Conservation (phyloP, 2,113 vertebrate species). For the Callospermophilus lateralis region DNA sequence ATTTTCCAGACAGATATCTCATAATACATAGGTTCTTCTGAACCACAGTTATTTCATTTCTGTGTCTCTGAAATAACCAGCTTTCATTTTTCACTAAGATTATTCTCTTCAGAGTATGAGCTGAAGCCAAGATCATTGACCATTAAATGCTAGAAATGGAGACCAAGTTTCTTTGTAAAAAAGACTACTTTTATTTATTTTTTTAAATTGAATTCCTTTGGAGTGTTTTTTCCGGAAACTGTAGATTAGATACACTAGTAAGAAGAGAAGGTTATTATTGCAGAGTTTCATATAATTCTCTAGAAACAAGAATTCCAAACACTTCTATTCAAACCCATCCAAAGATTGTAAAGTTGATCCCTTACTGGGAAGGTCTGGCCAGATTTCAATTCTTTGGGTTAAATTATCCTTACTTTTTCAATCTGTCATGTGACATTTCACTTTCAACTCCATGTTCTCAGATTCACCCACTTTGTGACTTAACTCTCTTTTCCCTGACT, state of each 20-base stretch:
- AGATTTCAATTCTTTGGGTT: not conserved
- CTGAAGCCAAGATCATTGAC: not conserved
- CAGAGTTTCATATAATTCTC: conserved; percentile 8
- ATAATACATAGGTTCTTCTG: not conserved
- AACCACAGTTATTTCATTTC: not conserved
- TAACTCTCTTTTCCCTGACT: not conserved
- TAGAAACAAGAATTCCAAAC: not conserved
- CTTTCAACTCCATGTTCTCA: not conserved
- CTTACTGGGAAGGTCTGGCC: not conserved
- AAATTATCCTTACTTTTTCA: not conserved
- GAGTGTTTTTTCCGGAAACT: not conserved
- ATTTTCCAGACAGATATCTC: not conserved
- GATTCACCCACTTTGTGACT: not conserved
- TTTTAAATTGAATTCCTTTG: not conserved
- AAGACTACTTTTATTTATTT: not conserved
- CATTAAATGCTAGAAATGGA: conserved; percentile 2
- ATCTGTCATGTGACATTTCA: not conserved
- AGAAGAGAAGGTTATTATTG: conserved; percentile 4
- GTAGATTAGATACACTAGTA: not conserved
- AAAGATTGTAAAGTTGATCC: not conserved
- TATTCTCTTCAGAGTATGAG: not conserved
- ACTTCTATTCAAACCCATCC: not conserved
- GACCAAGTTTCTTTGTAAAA: not conserved
- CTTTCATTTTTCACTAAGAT: not conserved
- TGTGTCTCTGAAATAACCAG: not conserved